These are phyloP conservation scores for Parauchenoglanis ngamensis DNA, from an alignment of 2,797 vertebrate genomes.

Conservation along the genomic window DNA sequence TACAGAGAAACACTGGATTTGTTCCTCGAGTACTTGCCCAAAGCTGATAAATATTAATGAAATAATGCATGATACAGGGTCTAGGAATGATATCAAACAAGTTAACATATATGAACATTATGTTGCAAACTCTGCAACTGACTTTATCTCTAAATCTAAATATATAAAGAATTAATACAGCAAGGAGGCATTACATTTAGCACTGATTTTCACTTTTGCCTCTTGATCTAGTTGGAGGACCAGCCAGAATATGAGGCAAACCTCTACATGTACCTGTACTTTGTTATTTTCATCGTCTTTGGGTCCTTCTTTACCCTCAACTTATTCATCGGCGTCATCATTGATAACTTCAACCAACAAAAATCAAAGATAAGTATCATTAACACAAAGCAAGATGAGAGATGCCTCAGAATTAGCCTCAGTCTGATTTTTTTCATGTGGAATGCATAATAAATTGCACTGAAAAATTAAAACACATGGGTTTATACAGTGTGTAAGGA, in stretches of 20 bases:
- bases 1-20: background rate
- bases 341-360: conserved; percentile 98
- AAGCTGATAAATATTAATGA: background rate
- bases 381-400: background rate
- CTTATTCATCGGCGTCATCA: conserved; percentile 73
- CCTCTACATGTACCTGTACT: conserved; percentile 87
- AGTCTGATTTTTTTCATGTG: background rate
- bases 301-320: conserved; percentile 85
- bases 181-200: background rate
- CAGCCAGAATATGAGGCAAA: conserved; percentile 88
- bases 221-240: conserved; percentile 71
- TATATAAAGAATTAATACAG: background rate
- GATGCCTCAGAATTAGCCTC: background rate
- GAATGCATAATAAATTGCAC: background rate
- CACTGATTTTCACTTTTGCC: background rate
- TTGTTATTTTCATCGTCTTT: conserved; percentile 89
- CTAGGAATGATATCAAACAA: background rate
- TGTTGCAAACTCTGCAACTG: background rate
- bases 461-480: background rate
- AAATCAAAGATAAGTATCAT: conserved; percentile 94
- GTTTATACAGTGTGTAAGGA: background rate
- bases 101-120: background rate
- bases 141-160: background rate
- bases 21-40: background rate
- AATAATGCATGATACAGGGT: background rate